Conservation (phyloP, 1,140 invertebrate species). For the Drosophila neocordata region DNA sequence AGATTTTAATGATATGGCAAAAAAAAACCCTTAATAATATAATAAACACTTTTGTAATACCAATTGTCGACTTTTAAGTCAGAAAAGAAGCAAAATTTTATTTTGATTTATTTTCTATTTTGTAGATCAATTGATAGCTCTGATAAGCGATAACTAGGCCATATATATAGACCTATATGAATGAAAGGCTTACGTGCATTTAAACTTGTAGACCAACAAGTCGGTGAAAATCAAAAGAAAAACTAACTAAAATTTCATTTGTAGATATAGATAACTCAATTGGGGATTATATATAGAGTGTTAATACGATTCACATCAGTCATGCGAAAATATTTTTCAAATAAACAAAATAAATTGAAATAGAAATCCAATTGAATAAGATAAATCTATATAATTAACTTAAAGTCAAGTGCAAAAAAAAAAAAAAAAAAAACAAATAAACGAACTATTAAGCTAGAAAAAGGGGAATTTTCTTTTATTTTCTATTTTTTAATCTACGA, state of each 20-base stretch:
- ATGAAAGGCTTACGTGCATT: constrained; percentile 22
- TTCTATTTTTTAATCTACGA: too few relatives aligned
- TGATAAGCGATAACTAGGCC: background rate
- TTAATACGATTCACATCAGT: background rate
- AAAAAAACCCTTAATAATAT: background rate
- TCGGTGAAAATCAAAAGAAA: constrained; percentile 29
- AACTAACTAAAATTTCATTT: background rate
- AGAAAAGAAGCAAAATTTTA: constrained; percentile 1
- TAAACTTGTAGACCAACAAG: constrained; percentile 10
- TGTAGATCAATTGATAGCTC: background rate
- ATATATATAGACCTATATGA: constrained; percentile 4
- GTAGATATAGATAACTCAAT: too few relatives aligned
- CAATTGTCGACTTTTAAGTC: background rate
- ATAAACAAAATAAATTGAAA: background rate
- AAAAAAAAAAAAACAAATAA: background rate
- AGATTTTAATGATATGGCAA: constrained; percentile 1
- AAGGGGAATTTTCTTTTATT: background rate
- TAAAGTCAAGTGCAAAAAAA: background rate
- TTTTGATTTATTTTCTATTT: constrained; percentile 15
- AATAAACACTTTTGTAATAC: background rate
- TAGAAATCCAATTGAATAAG: background rate
- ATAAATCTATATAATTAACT: constrained; percentile 2
- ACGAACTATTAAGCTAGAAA: background rate
- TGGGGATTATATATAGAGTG: background rate
- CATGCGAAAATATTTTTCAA: background rate